Percentiles rank a stretch among this genome's conserved stretches.
These are phyloP conservation scores for Dorcus hopei DNA, from an alignment of 2,888 invertebrate genomes.

Conservation along the genomic window DNA sequence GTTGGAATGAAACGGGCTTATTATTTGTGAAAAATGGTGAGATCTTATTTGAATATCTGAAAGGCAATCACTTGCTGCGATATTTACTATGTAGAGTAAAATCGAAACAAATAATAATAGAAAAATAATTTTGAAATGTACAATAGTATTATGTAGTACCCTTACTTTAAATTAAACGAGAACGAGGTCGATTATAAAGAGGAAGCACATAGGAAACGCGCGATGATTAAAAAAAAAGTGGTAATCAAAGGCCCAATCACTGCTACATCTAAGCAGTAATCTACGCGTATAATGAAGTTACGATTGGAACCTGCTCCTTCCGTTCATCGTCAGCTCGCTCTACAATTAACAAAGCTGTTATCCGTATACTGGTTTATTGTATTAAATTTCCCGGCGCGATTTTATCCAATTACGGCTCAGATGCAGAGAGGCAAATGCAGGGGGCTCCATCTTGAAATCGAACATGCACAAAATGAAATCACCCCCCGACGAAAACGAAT, in stretches of 20 bases:
- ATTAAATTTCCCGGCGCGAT: constrained; percentile 36
- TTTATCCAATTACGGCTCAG: constrained; percentile 35
- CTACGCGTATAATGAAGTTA: constrained; percentile 6
- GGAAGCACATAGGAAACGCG: background rate
- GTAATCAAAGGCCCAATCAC: background rate
- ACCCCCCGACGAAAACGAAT: constrained; percentile 16
- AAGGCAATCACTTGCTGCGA: too few species aligned
- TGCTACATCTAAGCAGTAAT: constrained; percentile 4
- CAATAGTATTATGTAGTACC: too few species aligned
- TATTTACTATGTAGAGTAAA: too few species aligned
- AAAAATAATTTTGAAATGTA: too few species aligned
- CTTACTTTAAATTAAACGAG: too few species aligned
- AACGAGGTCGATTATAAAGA: too few species aligned
- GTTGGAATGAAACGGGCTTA: too few species aligned
- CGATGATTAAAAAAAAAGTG: background rate
- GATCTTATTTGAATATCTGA: too few species aligned
- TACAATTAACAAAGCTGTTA: constrained; percentile 34
- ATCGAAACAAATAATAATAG: too few species aligned
- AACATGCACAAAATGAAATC: constrained; percentile 23
- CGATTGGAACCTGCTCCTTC: constrained; percentile 28
- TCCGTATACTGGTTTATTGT: constrained; percentile 39
- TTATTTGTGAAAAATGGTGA: too few species aligned
- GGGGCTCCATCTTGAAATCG: constrained; percentile 7
- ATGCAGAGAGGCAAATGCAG: constrained; percentile 20
- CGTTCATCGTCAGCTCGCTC: constrained; percentile 49